Percentiles rank a stretch among this genome's conserved stretches.
These are phyloP conservation scores for Cheilosia vulpina DNA, from an alignment of 2,888 invertebrate species.

Conservation along the genomic window DNA sequence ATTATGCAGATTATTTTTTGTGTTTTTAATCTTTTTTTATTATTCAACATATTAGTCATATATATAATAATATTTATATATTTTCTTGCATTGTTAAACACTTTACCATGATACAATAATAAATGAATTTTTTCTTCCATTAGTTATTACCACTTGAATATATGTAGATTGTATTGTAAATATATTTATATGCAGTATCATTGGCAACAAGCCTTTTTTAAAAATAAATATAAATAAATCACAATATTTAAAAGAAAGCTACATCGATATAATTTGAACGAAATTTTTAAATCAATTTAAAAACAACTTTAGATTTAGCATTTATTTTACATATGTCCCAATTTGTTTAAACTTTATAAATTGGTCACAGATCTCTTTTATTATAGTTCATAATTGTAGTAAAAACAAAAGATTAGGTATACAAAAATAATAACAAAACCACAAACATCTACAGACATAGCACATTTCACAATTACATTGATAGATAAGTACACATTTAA, in stretches of 20 bases:
- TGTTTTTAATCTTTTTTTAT: constrained; percentile 65
- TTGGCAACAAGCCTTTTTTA: constrained; percentile 43
- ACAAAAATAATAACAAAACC: constrained; percentile 17
- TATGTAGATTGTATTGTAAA: constrained; percentile 64
- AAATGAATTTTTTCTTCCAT: constrained; percentile 59
- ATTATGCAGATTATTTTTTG: too few relatives aligned
- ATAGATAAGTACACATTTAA: constrained; percentile 69
- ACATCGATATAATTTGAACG: constrained; percentile 52
- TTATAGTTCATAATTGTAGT: neutral
- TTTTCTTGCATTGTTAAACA: constrained; percentile 72
- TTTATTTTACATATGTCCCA: constrained; percentile 46
- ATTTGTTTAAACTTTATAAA: constrained; percentile 26
- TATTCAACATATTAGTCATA: constrained; percentile 74
- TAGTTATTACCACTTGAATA: constrained; percentile 64
- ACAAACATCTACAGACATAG: constrained; percentile 72
- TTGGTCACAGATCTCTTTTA: constrained; percentile 49
- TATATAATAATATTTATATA: constrained; percentile 72
- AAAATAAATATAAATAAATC: constrained; percentile 56
- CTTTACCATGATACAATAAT: constrained; percentile 71
- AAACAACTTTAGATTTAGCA: constrained; percentile 28
- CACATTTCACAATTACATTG: constrained; percentile 70
- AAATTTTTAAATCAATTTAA: constrained; percentile 18
- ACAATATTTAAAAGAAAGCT: constrained; percentile 68
- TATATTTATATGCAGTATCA: constrained; percentile 62
- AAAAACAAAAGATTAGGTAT: neutral